Evolutionary conservation across 92 coral and sea anemone genomes (phyloP).

Genomic region (Zoanthus gigantus): DNA sequence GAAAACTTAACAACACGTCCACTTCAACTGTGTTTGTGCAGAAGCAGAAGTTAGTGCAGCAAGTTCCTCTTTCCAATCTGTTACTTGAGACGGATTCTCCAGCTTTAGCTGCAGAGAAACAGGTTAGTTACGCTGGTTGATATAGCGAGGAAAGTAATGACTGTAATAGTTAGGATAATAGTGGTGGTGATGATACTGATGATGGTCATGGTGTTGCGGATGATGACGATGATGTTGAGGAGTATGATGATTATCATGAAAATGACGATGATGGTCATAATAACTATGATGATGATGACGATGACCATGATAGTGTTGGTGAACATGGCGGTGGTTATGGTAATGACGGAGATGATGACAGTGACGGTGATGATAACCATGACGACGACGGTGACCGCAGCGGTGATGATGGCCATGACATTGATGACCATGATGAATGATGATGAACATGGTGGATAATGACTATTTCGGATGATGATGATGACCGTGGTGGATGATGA

Average conservation of each 20-base stretch:
- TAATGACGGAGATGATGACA: not conserved
- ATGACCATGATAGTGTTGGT: not conserved
- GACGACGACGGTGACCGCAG: no score
- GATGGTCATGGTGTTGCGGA: not conserved
- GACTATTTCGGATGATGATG: no score
- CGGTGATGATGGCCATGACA: no score
- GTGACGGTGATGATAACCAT: not conserved
- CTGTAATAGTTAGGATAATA: not conserved
- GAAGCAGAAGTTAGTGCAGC: constrained; percentile 96
- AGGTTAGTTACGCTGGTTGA: constrained; percentile 57
- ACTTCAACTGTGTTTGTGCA: constrained; percentile 23
- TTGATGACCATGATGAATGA: no score
- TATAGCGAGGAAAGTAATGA: not conserved
- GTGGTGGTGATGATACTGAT: not conserved
- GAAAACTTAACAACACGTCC: not conserved
- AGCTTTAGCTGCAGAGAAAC: constrained; percentile 96
- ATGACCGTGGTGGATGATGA: no score
- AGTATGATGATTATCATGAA: not conserved
- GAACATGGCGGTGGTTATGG: not conserved
- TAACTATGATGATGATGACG: not conserved
- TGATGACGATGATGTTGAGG: not conserved
- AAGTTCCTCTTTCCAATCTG: constrained; percentile 89
- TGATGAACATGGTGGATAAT: no score
- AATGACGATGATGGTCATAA: not conserved
- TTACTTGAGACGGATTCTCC: constrained; percentile 98